Base-by-base conservation (phyloP, 92 coral and sea anemone species). In the Galaxea fascicularis region DNA sequence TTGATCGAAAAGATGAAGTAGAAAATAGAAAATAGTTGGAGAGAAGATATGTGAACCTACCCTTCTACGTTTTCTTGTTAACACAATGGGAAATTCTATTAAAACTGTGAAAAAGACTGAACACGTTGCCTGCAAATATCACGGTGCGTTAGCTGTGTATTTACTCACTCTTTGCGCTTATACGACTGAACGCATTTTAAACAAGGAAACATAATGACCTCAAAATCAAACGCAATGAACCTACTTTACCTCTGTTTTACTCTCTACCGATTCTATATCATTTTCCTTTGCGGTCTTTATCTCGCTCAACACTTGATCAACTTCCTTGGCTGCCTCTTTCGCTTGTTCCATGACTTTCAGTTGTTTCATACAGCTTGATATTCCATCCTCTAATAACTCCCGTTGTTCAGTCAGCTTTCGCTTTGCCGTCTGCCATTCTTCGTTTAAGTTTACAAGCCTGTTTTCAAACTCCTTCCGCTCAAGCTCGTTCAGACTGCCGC, bases 381-480 rank as follows among this genome's bases (percentile, higher is more conserved):
- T 73, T 53, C 82, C 89, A 80, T 70, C 54, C 73, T 84, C 93
- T 65, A 89, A 69, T 1, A 76, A 74, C 20, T 83, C 77, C 47
- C 88, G 90, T 60, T 87, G 88, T 17, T 77, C 82, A 49, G 59
- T 60, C 56, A 94, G 79, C 68, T 65, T 80, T 56, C 79, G 75
- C 66, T 78, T 80, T 29, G 90, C 86, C 68, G 74, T 79, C 30
- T 35, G 85, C 95, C 94, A 92, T 85, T 88, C 82, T 62, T 85
- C 94, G 53, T 66, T 89, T 57, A 94, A 63, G 59, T 17, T 78
- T 20, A 54, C 79, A 10, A 94, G 75, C 24, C 83, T 83, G 25
- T 52, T 86, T 51, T 86, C 64, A 11, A 70, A 68, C 35, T 77
- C 89, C 25, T 73, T 78, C 53, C 82, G 89, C 26, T 74, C 81